phyloP scores from a whole-genome alignment of 1,140 invertebrate genomes.

The Alviniconcha marisindica region DNA sequence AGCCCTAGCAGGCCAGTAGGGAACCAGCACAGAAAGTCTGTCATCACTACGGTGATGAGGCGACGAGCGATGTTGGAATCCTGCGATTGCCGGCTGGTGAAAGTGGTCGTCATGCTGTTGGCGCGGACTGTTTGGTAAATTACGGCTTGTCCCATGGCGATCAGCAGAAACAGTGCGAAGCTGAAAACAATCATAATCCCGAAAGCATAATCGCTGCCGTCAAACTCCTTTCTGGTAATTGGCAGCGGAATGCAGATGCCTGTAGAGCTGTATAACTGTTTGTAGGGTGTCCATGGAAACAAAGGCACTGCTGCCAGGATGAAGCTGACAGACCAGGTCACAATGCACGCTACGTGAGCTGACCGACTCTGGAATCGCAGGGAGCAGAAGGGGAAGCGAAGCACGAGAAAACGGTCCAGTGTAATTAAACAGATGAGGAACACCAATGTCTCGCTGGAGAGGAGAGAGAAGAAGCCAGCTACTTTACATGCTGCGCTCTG shows the following conservation, averaged over 20 bases:
- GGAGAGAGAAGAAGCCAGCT: conserved; percentile 60
- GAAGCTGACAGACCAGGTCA: conserved; percentile 44
- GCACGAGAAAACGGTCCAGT: conserved; percentile 59
- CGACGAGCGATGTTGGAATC: conserved; percentile 49
- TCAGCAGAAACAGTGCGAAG: conserved; percentile 47
- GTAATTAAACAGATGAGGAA: conserved; percentile 62
- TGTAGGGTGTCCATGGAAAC: conserved; percentile 35
- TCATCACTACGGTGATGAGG: conserved; percentile 46
- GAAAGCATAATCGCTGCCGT: conserved; percentile 53
- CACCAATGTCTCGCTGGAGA: conserved; percentile 59
- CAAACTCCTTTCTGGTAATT: conserved; percentile 39
- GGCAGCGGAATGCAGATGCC: conserved; percentile 57
- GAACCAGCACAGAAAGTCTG: conserved; percentile 55
- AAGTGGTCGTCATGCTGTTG: conserved; percentile 27
- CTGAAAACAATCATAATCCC: conserved; percentile 52
- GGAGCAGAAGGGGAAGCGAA: conserved; percentile 58
- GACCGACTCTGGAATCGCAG: conserved; percentile 21
- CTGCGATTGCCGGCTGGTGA: conserved; percentile 13
- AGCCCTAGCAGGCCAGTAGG: conserved; percentile 52
- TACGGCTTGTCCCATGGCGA: conserved; percentile 51
- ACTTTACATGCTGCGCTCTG: conserved; percentile 17
- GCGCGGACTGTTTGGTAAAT: conserved; percentile 46
- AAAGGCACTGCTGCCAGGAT: conserved; percentile 47
- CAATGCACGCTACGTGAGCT: conserved; percentile 15
- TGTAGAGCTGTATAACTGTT: conserved; percentile 52